phyloP scores from a whole-genome alignment of 1,140 invertebrate genomes.

The Sipha flava region DNA sequence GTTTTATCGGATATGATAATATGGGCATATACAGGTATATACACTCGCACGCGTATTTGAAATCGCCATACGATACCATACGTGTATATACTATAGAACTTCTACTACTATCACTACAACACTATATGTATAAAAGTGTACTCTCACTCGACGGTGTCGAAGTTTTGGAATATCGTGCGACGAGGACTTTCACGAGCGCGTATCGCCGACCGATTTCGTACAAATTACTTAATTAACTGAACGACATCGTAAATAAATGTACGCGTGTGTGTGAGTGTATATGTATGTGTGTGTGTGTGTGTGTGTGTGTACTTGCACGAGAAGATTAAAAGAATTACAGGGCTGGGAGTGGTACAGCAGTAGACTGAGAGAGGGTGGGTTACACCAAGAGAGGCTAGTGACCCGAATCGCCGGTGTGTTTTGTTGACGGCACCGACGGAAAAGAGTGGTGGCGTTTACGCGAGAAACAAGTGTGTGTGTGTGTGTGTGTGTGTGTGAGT shows the following conservation, averaged over 20 bases:
- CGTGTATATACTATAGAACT: background rate
- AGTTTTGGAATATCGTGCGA: background rate
- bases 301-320: background rate
- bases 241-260: background rate
- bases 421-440: background rate
- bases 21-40: too few species aligned
- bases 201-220: background rate
- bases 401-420: background rate
- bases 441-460: background rate
- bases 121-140: background rate
- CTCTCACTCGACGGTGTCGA: background rate
- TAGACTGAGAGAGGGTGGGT: too few species aligned
- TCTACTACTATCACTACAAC: background rate
- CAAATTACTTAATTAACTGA: slow-evolving; percentile 4
- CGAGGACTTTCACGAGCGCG: background rate
- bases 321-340: background rate
- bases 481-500: background rate
- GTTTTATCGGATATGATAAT: background rate
- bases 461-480: background rate
- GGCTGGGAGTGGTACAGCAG: too few species aligned
- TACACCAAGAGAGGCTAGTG: background rate
- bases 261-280: background rate
- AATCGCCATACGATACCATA: background rate
- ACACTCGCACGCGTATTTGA: background rate
- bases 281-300: background rate